Conservation (phyloP, 2,113 vertebrate genomes). For the Halcyon senegalensis region DNA sequence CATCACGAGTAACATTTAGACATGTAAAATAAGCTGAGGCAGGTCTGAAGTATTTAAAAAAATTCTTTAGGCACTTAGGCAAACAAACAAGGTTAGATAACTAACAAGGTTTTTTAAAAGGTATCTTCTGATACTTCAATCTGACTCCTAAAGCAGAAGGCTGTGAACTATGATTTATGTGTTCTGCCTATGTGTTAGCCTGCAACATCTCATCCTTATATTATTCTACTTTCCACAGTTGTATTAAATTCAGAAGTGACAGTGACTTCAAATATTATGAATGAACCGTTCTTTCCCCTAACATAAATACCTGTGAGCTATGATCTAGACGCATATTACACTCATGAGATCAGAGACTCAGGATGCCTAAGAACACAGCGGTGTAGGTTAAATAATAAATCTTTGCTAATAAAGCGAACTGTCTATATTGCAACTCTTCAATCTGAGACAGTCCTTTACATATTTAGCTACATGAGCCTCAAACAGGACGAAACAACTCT, state of each 20-base stretch:
- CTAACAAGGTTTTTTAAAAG: background rate
- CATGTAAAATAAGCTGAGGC: background rate
- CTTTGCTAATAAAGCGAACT: background rate
- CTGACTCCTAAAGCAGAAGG: background rate
- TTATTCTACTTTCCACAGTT: background rate
- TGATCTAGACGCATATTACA: background rate
- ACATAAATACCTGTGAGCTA: background rate
- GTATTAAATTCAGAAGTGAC: background rate
- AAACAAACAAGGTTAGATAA: background rate
- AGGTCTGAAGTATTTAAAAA: background rate
- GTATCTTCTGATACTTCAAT: background rate
- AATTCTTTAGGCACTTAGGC: background rate
- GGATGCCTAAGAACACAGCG: background rate
- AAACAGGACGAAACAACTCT: background rate
- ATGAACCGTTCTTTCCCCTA: background rate
- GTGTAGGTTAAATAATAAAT: background rate
- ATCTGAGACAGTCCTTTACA: background rate
- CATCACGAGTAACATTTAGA: background rate
- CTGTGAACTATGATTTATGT: background rate
- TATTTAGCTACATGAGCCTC: background rate
- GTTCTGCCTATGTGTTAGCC: background rate
- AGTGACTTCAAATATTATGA: background rate
- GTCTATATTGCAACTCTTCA: background rate
- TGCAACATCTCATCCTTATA: background rate
- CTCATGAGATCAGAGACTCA: background rate